A percentile compares a stretch with the other conserved stretches of the same genome.
Evolutionary conservation across 2,797 vertebrate genomes (phyloP).

Genomic region (Yasuhikotakia modesta): DNA sequence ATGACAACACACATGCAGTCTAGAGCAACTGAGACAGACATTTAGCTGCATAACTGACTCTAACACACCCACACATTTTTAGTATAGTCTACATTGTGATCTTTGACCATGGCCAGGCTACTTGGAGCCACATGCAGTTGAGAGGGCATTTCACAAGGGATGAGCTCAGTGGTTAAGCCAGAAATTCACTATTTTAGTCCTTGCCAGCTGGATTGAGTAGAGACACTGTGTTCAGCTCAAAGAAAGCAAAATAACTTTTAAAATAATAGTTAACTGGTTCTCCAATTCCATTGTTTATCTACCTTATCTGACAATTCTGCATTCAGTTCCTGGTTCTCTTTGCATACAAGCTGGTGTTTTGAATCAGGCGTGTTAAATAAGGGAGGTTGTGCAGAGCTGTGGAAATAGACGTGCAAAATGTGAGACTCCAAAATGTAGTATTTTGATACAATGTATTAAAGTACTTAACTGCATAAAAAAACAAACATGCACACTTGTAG

Average conservation of each 20-base stretch:
- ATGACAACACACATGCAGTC: neutral
- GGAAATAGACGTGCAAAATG: too few relatives aligned
- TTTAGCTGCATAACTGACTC: slow-evolving; percentile 54
- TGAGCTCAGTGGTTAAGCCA: slow-evolving; percentile 35
- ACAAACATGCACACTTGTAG: too few relatives aligned
- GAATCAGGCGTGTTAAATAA: too few relatives aligned
- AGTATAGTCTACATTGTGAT: slow-evolving; percentile 56
- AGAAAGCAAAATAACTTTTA: neutral
- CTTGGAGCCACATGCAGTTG: slow-evolving; percentile 29
- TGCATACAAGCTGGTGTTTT: too few relatives aligned
- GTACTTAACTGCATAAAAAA: too few relatives aligned
- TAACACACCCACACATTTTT: slow-evolving; percentile 47
- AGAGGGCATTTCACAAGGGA: slow-evolving; percentile 29
- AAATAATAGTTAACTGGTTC: neutral
- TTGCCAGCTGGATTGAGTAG: slow-evolving; percentile 50
- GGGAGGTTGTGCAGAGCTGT: too few relatives aligned
- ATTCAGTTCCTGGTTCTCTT: too few relatives aligned
- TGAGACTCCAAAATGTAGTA: too few relatives aligned
- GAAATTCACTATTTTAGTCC: slow-evolving; percentile 54
- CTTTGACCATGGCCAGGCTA: slow-evolving; percentile 48
- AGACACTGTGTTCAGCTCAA: neutral
- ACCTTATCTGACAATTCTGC: too few relatives aligned
- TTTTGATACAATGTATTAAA: too few relatives aligned
- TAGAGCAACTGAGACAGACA: slow-evolving; percentile 40
- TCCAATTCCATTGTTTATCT: neutral